Conservation (phyloP, 2,888 invertebrate genomes). For the Scaptomyza flava region DNA sequence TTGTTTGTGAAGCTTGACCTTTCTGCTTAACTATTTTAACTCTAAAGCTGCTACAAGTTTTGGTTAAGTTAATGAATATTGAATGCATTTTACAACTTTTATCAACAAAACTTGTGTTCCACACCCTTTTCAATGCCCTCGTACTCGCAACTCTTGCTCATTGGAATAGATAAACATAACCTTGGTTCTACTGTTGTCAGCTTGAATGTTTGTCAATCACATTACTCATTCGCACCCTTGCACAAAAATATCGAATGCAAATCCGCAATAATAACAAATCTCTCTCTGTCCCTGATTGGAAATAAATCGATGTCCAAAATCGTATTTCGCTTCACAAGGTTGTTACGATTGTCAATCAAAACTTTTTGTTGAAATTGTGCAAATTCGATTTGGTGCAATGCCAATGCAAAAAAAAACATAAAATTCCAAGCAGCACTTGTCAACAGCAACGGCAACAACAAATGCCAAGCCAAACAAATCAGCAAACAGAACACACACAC, state of each 20-base stretch:
- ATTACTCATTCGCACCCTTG: conserved; percentile 38
- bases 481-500: conserved; percentile 21
- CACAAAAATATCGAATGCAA: conserved; percentile 29
- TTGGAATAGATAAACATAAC: background rate
- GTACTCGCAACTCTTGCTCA: background rate
- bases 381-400: conserved; percentile 57
- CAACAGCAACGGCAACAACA: conserved; percentile 37
- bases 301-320: conserved; percentile 31
- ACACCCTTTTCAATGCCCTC: background rate
- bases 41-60: too few species aligned
- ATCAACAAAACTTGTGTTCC: background rate
- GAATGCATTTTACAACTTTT: background rate
- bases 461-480: conserved; percentile 43
- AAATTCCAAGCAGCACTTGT: conserved; percentile 40
- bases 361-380: conserved; percentile 36
- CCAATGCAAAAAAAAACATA: conserved; percentile 24
- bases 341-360: conserved; percentile 59
- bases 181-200: background rate
- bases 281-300: conserved; percentile 17
- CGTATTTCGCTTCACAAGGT: conserved; percentile 44
- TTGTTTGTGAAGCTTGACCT: background rate
- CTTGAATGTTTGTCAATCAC: conserved; percentile 4
- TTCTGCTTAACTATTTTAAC: background rate
- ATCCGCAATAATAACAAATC: conserved; percentile 10
- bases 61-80: too few species aligned